Evolutionary conservation across 2,888 invertebrate genomes (phyloP).

Genomic region (Horisme vitalbata): DNA sequence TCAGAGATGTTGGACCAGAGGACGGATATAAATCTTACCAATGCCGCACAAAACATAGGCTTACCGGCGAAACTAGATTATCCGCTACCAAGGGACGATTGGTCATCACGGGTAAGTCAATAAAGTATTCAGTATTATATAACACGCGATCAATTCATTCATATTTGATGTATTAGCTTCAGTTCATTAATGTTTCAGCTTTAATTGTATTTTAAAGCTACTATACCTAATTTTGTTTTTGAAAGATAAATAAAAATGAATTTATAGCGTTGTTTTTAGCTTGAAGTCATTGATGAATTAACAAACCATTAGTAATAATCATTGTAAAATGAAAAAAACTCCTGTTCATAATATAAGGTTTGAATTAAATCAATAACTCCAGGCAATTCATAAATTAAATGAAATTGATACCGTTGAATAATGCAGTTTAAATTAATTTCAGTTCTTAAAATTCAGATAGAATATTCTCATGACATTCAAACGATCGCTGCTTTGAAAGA

Average conservation of each 20-base stretch:
- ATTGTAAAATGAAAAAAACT: too few species aligned
- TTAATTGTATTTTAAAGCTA: constrained; percentile 3
- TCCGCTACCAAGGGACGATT: constrained; percentile 96
- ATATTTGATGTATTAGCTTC: constrained; percentile 16
- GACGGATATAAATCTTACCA: constrained; percentile 97
- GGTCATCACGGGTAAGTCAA: constrained; percentile 95
- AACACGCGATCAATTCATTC: constrained; percentile 40
- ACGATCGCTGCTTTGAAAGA: background rate
- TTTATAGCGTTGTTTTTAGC: constrained; percentile 39
- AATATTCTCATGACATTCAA: constrained; percentile 11
- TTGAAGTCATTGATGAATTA: constrained; percentile 26
- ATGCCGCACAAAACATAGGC: constrained; percentile 95
- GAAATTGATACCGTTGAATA: background rate
- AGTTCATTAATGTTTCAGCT: constrained; percentile 14
- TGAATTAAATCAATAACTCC: constrained; percentile 8
- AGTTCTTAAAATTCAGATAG: constrained; percentile 2
- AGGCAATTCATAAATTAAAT: constrained; percentile 4
- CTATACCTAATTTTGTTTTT: constrained; percentile 1
- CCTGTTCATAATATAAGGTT: too few species aligned
- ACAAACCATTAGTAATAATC: too few species aligned
- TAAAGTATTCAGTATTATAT: constrained; percentile 20
- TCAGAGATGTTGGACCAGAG: constrained; percentile 96
- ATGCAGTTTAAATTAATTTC: background rate
- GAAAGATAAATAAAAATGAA: constrained; percentile 31
- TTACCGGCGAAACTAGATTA: constrained; percentile 95